Base-by-base conservation (phyloP, 2,797 vertebrate genomes). In the Oreochromis mossambicus region DNA sequence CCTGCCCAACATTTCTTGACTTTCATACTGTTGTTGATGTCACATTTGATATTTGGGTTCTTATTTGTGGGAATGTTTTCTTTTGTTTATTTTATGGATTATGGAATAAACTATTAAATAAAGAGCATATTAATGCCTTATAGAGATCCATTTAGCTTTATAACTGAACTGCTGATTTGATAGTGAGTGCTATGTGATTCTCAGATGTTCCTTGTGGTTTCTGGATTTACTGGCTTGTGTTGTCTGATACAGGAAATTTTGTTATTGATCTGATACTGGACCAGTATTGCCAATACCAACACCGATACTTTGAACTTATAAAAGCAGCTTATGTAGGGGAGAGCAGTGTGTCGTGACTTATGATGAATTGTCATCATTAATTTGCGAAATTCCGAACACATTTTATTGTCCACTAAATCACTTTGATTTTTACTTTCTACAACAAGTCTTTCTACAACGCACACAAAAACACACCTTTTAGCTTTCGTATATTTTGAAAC, bases 311-410 rank as follows among this genome's bases (percentile, higher is more conserved):
- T 58, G 29, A 58, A 58, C 55, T 3, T 61, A 34, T 34, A 61
- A 19, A 19, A 10, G 29, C 15, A 61, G 14, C 26, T 56, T 56
- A 0, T 32, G 55, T 32, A 56, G 26, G 3, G 1, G n/a, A 12
- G 52, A 26, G 55, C 14, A 29, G 26, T 34, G 56, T 61, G 29
- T 61, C 3, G 9, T 11, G 29, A 61, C 29, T 61, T 34, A 19
- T 34, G 29, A 61, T 61, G 5, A 61, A 61, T 34, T 15, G 14
- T 11, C 1, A 0, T 11, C 17, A 61, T 19, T 9, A 2, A 61
- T 4, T 58, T 58, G 8, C 29, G 8, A 58, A 58, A 32, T 17
- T 58, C 29, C 19, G 29, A 58, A 32, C 55, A 58, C 29, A 19
- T 2, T 58, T 36, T 36, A 36, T 36, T 36, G 34, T 7, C 34